phyloP scores from a whole-genome alignment of 2,113 vertebrate genomes.

The Rhynchopsitta pachyrhyncha region DNA sequence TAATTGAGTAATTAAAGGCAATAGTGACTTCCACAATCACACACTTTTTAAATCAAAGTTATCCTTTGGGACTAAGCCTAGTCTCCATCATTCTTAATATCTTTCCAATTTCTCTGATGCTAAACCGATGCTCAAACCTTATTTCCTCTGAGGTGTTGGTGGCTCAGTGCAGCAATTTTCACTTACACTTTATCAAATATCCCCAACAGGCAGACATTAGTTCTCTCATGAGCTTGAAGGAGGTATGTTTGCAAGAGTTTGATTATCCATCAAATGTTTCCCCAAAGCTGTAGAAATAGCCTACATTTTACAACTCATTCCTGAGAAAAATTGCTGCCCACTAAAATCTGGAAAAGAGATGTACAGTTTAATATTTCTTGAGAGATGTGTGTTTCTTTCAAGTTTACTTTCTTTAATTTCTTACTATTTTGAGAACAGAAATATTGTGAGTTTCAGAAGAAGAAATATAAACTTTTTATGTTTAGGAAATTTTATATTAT shows the following conservation, averaged over 20 bases:
- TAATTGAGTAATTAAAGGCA: background rate
- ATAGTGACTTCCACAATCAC: background rate
- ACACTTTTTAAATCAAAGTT: background rate
- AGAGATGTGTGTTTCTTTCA: background rate
- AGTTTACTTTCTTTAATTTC: background rate
- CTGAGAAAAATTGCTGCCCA: background rate
- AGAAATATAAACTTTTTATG: background rate
- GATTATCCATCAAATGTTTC: background rate
- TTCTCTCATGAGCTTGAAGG: background rate
- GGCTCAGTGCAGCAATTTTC: background rate
- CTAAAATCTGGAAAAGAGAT: background rate
- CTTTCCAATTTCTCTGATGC: background rate
- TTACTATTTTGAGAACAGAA: background rate
- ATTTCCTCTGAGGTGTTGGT: background rate
- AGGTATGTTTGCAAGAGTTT: background rate
- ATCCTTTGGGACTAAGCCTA: background rate
- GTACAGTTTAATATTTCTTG: background rate
- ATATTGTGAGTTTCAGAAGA: background rate
- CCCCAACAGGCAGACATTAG: background rate
- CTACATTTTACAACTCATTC: background rate
- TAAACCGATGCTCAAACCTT: background rate
- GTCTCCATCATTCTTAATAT: background rate
- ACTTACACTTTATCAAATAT: slow-evolving; percentile 29
- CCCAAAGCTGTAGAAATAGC: background rate
- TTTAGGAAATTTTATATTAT: background rate